phyloP scores from a whole-genome alignment of 2,888 invertebrate genomes.

The Drosophila barbarae region DNA sequence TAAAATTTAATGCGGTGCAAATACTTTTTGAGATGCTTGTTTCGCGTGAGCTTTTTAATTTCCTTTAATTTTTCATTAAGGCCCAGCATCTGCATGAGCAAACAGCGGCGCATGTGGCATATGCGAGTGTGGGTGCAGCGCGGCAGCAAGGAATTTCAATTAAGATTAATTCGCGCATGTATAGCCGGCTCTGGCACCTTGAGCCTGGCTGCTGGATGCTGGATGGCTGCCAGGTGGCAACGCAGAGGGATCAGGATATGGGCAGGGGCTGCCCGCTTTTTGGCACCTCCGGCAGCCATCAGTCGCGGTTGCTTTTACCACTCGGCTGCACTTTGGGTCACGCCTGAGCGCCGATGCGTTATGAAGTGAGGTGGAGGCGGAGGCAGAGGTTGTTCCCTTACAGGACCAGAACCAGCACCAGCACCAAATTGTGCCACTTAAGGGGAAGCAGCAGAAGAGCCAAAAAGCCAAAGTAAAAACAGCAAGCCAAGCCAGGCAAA shows the following conservation, averaged over 20 bases:
- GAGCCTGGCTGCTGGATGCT: slow-evolving; percentile 2
- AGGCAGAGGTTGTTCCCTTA: slow-evolving; percentile 6
- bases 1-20: slow-evolving; percentile 60
- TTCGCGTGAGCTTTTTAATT: slow-evolving; percentile 61
- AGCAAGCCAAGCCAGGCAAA: slow-evolving; percentile 33
- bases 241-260: slow-evolving; percentile 1
- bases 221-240: slow-evolving; percentile 22
- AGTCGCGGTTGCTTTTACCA: slow-evolving; percentile 63
- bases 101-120: slow-evolving; percentile 52
- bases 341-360: slow-evolving; percentile 67
- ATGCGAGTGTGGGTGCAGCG: slow-evolving; percentile 29
- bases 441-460: slow-evolving; percentile 28
- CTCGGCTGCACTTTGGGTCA: slow-evolving; percentile 67
- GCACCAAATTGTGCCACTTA: slow-evolving; percentile 71
- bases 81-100: slow-evolving; percentile 26
- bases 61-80: slow-evolving; percentile 61
- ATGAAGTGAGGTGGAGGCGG: slow-evolving; percentile 51
- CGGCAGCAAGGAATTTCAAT: slow-evolving; percentile 69
- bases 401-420: slow-evolving; percentile 46
- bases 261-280: slow-evolving; percentile 39
- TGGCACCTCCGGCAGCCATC: slow-evolving; percentile 45
- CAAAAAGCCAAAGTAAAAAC: slow-evolving; percentile 32
- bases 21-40: slow-evolving; percentile 51
- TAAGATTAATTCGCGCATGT: slow-evolving; percentile 73
- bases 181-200: slow-evolving; percentile 42